These are phyloP conservation scores for Uromys caudimaculatus DNA, from an alignment of 2,797 vertebrate species.

Conservation along the genomic window DNA sequence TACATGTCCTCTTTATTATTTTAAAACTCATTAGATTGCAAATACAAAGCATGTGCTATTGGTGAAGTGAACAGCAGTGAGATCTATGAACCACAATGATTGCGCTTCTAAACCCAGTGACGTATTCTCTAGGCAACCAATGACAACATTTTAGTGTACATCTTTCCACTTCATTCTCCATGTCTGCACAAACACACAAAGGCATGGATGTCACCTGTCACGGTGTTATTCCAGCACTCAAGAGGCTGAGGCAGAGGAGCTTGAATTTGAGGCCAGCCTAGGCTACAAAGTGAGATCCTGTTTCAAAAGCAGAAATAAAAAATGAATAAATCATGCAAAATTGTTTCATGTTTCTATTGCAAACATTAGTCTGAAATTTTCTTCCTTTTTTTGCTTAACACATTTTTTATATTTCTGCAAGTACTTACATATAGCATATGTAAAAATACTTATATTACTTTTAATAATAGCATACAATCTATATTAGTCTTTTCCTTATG, in stretches of 20 bases:
- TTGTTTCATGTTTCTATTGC: background rate
- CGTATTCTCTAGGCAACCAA: background rate
- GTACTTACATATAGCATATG: background rate
- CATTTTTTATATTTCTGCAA: background rate
- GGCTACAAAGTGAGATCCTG: background rate
- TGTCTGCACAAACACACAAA: background rate
- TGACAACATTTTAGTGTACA: background rate
- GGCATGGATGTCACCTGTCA: background rate
- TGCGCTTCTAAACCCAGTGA: background rate
- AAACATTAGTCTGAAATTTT: background rate
- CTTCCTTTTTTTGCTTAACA: background rate
- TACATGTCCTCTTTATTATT: slow-evolving; percentile 9
- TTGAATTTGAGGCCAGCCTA: background rate
- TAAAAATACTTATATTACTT: background rate
- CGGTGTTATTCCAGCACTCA: background rate
- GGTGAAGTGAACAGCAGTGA: slow-evolving; percentile 26
- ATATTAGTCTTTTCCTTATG: background rate
- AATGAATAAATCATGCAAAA: background rate
- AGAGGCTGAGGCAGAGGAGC: background rate
- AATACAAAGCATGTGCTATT: background rate
- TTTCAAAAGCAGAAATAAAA: background rate
- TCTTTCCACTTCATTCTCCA: background rate
- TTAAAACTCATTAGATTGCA: background rate
- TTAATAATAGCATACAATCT: slow-evolving; percentile 30
- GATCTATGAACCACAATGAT: background rate